A percentile compares a stretch with the other conserved stretches of the same genome.
These are phyloP conservation scores for Halocynthia aurantium DNA, from an alignment of 23 tunicate genomes.

Conservation along the genomic window DNA sequence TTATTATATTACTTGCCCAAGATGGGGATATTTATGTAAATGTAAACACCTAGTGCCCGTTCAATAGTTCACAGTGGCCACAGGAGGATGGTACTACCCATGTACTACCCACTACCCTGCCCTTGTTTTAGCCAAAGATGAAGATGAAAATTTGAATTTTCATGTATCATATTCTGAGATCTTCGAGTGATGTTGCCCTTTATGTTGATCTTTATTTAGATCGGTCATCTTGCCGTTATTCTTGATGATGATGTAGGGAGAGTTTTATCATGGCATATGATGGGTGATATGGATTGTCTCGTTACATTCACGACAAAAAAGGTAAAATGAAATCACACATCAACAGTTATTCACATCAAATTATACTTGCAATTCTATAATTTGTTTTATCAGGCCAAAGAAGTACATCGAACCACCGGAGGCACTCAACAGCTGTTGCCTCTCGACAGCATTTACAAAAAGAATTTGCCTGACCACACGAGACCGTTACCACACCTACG, in stretches of 20 bases:
- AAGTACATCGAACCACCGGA: slow-evolving; percentile 48
- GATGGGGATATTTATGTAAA: no score
- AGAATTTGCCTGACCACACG: slow-evolving; percentile 48
- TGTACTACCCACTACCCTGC: no score
- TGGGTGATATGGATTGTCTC: slow-evolving; percentile 88
- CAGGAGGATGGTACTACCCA: no score
- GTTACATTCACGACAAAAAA: slow-evolving; percentile 67
- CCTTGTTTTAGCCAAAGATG: no score
- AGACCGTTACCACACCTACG: slow-evolving; percentile 57
- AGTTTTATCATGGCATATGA: slow-evolving; percentile 92
- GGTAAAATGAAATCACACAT: slow-evolving; percentile 16
- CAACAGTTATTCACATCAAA: not conserved
- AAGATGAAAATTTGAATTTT: no score
- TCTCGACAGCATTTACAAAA: slow-evolving; percentile 65
- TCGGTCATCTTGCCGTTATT: slow-evolving; percentile 71
- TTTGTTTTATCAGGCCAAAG: slow-evolving; percentile 41
- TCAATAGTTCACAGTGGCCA: no score
- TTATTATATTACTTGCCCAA: no score
- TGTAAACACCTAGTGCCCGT: no score
- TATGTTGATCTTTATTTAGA: slow-evolving; percentile 23
- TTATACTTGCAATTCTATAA: not conserved
- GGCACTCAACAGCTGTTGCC: slow-evolving; percentile 85
- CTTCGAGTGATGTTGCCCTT: no score
- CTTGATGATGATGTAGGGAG: slow-evolving; percentile 43
- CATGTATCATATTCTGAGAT: no score